Conservation (phyloP, 2,113 vertebrate species). For the Pangasianodon hypophthalmus region DNA sequence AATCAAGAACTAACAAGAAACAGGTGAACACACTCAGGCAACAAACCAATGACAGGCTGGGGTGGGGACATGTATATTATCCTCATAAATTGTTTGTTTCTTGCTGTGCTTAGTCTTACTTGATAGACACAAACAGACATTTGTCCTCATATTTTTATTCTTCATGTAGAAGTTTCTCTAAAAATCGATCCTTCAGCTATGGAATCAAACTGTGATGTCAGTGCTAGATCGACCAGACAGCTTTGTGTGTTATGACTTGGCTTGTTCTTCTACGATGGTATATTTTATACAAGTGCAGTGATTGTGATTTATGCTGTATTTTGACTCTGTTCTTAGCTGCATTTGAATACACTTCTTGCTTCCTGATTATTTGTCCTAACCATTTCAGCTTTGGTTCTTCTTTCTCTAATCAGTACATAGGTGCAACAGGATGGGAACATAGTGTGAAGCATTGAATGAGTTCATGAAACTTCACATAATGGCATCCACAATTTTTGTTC, state of each 20-base stretch:
- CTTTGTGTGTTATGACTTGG: background rate
- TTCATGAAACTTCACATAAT: background rate
- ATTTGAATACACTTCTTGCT: background rate
- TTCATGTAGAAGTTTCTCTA: background rate
- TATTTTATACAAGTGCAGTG: background rate
- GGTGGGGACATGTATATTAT: background rate
- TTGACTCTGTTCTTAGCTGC: background rate
- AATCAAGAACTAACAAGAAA: background rate
- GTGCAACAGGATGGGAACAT: background rate
- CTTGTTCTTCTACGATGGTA: background rate
- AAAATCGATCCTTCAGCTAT: background rate
- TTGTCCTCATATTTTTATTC: background rate
- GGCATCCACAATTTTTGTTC: background rate
- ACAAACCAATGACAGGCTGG: background rate
- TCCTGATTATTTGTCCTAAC: background rate
- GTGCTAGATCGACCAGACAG: background rate
- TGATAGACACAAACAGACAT: background rate
- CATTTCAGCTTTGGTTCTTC: background rate
- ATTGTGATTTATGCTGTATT: background rate
- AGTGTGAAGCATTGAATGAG: background rate
- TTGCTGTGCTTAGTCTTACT: background rate
- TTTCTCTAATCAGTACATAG: background rate
- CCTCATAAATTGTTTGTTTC: background rate
- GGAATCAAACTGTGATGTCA: background rate
- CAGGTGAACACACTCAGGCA: background rate